phyloP scores from a whole-genome alignment of 2,797 vertebrate genomes.

The Thaleichthys pacificus region DNA sequence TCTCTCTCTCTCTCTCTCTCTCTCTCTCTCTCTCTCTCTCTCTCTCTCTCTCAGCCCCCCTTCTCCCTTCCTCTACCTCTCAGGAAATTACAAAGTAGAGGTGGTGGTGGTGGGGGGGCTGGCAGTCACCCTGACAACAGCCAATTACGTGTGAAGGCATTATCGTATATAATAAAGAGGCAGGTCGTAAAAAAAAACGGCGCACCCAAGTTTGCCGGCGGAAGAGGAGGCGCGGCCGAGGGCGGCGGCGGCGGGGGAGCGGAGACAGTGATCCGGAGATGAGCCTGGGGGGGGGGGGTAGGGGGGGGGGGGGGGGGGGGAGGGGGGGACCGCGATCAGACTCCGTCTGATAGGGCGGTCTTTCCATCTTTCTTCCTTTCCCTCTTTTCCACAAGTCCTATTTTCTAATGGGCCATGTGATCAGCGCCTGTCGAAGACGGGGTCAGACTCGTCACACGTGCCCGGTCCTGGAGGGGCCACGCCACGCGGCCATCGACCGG shows the following conservation, averaged over 20 bases:
- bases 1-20: neutral
- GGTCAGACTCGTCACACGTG: no score
- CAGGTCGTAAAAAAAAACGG: neutral
- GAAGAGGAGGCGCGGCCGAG: neutral
- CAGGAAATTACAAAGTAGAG: neutral
- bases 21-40: neutral
- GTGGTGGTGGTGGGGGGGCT: neutral
- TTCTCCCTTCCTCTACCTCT: neutral
- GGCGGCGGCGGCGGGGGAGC: neutral
- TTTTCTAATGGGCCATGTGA: no score
- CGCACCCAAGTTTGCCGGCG: no score
- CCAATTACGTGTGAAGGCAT: slow-evolving; percentile 4
- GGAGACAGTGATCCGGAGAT: neutral
- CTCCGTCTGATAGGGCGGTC: neutral
- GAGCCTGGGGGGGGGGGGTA: neutral
- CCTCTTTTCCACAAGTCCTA: no score
- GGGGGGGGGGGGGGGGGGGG: no score
- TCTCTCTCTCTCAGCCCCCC: neutral
- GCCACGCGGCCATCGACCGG: no score
- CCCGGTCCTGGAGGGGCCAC: no score
- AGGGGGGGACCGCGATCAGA: neutral
- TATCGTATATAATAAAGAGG: slow-evolving; percentile 1
- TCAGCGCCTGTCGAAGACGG: no score
- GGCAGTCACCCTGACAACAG: slow-evolving; percentile 3
- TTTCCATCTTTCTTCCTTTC: no score